phyloP scores from a whole-genome alignment of 1,140 invertebrate species.

The Drosophila lacertosa region DNA sequence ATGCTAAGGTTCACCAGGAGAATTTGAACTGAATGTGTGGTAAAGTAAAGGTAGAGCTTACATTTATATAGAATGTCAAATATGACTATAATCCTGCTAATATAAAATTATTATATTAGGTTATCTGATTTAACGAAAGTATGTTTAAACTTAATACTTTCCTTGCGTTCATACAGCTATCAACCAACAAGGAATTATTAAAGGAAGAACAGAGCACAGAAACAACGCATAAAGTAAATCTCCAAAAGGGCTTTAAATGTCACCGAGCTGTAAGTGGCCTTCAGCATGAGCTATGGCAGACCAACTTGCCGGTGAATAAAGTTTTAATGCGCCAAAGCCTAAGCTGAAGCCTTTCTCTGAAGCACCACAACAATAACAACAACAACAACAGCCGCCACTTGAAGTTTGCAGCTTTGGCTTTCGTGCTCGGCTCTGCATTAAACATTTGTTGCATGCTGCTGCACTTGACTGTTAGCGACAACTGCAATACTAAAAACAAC shows the following conservation, averaged over 20 bases:
- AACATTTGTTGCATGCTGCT: constrained; percentile 63
- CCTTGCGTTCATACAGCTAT: neutral
- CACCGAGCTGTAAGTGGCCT: constrained; percentile 25
- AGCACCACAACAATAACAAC: constrained; percentile 27
- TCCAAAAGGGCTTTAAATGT: constrained; percentile 35
- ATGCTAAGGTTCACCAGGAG: neutral
- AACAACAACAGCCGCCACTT: constrained; percentile 5
- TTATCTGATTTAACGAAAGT: no score
- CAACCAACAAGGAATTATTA: neutral
- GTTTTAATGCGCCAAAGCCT: constrained; percentile 47
- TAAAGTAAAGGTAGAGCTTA: neutral
- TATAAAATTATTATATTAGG: no score
- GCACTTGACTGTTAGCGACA: constrained; percentile 52
- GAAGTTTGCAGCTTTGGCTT: constrained; percentile 27
- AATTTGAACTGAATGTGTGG: neutral
- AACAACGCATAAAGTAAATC: constrained; percentile 26
- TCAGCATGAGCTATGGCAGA: constrained; percentile 4
- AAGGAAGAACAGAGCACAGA: neutral
- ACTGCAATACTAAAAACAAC: constrained; percentile 14
- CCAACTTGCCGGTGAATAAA: constrained; percentile 20
- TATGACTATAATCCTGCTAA: neutral
- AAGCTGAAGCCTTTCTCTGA: constrained; percentile 22
- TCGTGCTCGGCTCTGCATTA: constrained; percentile 41
- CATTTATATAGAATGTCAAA: neutral
- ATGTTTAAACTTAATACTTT: neutral